phyloP scores from a whole-genome alignment of 2,113 vertebrate genomes.

The Salvelinus fontinalis region DNA sequence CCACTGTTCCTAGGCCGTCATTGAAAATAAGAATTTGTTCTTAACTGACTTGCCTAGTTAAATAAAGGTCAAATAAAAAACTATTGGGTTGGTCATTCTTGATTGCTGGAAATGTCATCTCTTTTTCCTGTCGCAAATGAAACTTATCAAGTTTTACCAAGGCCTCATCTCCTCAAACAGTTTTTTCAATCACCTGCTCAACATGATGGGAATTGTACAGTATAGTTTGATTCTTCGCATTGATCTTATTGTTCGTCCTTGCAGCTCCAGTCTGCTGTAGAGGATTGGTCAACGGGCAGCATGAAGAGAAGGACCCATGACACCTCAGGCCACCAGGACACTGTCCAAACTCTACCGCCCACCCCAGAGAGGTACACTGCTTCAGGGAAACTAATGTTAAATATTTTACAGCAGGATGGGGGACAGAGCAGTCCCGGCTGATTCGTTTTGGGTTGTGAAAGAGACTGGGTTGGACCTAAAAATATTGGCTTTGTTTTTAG shows the following conservation, averaged over 20 bases:
- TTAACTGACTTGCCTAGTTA: too few relatives aligned
- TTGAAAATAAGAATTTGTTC: too few relatives aligned
- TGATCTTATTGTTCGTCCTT: not conserved
- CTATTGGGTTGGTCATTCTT: too few relatives aligned
- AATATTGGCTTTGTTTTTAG: too few relatives aligned
- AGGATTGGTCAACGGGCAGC: slow-evolving; percentile 64
- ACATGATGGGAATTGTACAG: not conserved
- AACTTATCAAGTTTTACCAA: not conserved
- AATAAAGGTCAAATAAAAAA: too few relatives aligned
- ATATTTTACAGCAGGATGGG: too few relatives aligned
- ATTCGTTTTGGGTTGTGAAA: too few relatives aligned
- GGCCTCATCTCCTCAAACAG: not conserved
- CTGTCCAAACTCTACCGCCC: slow-evolving; percentile 52
- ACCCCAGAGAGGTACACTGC: slow-evolving; percentile 82
- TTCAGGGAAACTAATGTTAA: not conserved
- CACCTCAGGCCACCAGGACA: slow-evolving; percentile 49
- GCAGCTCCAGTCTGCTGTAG: slow-evolving; percentile 42
- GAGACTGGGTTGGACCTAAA: too few relatives aligned
- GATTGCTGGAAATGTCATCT: too few relatives aligned
- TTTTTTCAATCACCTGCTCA: not conserved
- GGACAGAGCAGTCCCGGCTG: too few relatives aligned
- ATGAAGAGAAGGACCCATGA: slow-evolving; percentile 76
- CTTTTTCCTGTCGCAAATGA: too few relatives aligned
- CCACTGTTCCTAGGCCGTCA: too few relatives aligned
- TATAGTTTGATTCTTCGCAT: not conserved